A percentile compares a stretch with the other conserved stretches of the same genome.
Evolutionary conservation across 2,113 vertebrate genomes (phyloP).

Genomic region (Brachypodius melanocephalos): DNA sequence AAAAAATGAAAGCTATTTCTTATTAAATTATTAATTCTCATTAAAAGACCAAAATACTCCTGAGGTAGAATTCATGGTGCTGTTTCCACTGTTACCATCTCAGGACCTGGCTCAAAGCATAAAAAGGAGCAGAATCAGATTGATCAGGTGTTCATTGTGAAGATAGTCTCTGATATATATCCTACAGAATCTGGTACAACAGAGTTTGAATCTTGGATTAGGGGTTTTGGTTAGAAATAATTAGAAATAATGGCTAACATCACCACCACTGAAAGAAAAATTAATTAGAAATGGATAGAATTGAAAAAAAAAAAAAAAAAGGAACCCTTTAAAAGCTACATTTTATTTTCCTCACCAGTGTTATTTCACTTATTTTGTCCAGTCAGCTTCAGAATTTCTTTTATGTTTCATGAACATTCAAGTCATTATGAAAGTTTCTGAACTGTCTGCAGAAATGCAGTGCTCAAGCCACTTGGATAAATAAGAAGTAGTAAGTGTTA

Average conservation of each 20-base stretch:
- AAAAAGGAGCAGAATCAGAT: neutral
- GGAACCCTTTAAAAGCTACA: neutral
- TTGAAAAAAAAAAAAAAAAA: neutral
- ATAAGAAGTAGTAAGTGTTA: neutral
- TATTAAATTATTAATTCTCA: neutral
- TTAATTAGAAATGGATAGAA: neutral
- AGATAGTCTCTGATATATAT: neutral
- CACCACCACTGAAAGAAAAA: neutral
- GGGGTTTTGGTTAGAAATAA: neutral
- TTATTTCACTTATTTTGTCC: neutral
- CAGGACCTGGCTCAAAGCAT: neutral
- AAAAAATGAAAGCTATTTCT: neutral
- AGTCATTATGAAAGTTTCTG: neutral
- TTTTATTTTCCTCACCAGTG: neutral
- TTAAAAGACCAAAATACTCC: neutral
- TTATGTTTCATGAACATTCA: neutral
- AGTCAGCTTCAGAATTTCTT: neutral
- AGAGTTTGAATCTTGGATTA: neutral
- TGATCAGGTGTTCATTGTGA: neutral
- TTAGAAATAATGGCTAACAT: neutral
- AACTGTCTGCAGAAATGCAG: neutral
- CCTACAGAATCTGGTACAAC: neutral
- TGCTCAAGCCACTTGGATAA: neutral
- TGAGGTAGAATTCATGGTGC: neutral
- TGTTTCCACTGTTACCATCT: neutral